Conservation (phyloP, 2,797 vertebrate genomes). For the Leptoclinus maculatus region DNA sequence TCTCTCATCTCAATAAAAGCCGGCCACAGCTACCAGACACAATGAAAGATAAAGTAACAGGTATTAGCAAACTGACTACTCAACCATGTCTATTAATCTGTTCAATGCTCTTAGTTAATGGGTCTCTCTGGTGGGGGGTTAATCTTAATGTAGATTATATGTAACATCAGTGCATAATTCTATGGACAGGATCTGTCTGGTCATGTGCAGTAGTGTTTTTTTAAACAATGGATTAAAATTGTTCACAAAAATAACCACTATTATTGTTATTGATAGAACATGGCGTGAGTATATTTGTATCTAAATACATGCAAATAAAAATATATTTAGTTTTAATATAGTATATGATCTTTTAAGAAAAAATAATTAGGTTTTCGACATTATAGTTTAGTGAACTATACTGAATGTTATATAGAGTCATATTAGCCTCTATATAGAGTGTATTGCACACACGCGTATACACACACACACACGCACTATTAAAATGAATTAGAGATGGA, state of each 20-base stretch:
- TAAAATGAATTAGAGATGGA: not conserved
- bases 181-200: constrained; percentile 24
- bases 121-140: constrained; percentile 42
- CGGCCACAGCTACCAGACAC: constrained; percentile 56
- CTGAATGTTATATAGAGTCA: not conserved
- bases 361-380: not conserved
- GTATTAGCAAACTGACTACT: constrained; percentile 62
- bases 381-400: not conserved
- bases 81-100: constrained; percentile 64
- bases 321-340: too few species aligned
- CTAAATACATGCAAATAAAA: not conserved
- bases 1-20: not conserved
- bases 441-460: too few species aligned
- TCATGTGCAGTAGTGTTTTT: not conserved
- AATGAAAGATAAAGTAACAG: constrained; percentile 49
- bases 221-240: not conserved
- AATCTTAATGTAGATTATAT: constrained; percentile 58
- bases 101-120: constrained; percentile 69
- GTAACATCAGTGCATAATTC: constrained; percentile 23
- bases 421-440: not conserved
- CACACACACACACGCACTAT: not conserved
- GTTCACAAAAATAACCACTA: not conserved
- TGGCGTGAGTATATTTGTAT: not conserved
- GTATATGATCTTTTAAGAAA: not conserved
- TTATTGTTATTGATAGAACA: not conserved